Evolutionary conservation across 1,140 invertebrate species (phyloP).

Genomic region (Notospermus geniculatus): DNA sequence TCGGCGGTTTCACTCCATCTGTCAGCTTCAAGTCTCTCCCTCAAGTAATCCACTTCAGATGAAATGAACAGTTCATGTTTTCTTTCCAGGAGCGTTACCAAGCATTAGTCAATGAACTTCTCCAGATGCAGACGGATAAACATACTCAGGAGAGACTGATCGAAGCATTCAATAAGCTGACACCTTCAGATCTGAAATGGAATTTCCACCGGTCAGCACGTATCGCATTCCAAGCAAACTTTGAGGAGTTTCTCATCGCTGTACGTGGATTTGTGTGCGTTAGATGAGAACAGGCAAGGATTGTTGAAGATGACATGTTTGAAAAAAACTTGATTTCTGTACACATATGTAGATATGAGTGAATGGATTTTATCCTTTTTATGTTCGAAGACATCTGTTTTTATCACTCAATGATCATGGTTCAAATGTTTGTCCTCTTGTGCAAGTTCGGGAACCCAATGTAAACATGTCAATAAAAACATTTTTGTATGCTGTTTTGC

Average conservation of each 20-base stretch:
- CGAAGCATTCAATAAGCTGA: conserved; percentile 68
- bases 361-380: too few relatives aligned
- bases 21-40: background rate
- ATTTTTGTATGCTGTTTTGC: too few relatives aligned
- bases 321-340: too few relatives aligned
- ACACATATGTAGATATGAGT: too few relatives aligned
- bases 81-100: conserved; percentile 63
- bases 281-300: conserved; percentile 54
- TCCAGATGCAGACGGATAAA: conserved; percentile 62
- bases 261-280: conserved; percentile 73
- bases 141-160: conserved; percentile 62
- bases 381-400: too few relatives aligned
- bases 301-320: too few relatives aligned
- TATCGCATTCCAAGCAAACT: conserved; percentile 71
- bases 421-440: too few relatives aligned
- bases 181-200: conserved; percentile 62
- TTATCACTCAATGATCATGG: too few relatives aligned
- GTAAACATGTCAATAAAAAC: too few relatives aligned
- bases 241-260: conserved; percentile 76
- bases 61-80: background rate
- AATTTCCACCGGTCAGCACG: conserved; percentile 65
- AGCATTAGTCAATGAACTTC: conserved; percentile 64
- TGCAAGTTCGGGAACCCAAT: too few relatives aligned
- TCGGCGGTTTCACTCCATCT: background rate
- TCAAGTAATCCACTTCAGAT: background rate